phyloP scores from a whole-genome alignment of 1,140 invertebrate genomes.

The Apis cerana region DNA sequence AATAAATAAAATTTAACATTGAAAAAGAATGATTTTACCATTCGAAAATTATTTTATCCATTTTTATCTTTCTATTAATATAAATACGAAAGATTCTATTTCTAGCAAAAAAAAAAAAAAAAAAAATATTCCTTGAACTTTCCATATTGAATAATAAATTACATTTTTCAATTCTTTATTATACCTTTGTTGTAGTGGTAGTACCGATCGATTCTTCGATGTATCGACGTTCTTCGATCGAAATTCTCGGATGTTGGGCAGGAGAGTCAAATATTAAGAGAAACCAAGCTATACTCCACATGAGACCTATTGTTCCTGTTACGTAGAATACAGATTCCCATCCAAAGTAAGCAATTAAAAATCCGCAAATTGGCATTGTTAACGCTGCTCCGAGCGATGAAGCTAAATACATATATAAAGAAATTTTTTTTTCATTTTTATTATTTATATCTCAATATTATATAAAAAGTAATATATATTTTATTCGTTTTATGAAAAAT shows the following conservation, averaged over 20 bases:
- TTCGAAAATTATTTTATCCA: no score
- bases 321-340: conserved; percentile 94
- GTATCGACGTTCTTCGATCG: conserved; percentile 88
- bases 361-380: conserved; percentile 91
- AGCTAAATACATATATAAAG: conserved; percentile 79
- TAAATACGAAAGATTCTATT: no score
- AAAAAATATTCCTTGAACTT: no score
- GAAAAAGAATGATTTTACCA: no score
- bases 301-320: conserved; percentile 88
- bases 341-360: conserved; percentile 88
- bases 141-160: no score
- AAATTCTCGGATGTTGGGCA: conserved; percentile 92
- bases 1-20: no score
- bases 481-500: no score
- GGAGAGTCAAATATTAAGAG: conserved; percentile 93
- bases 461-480: no score
- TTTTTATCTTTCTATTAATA: no score
- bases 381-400: conserved; percentile 91
- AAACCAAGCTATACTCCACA: conserved; percentile 94
- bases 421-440: background rate
- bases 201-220: conserved; percentile 89
- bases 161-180: no score
- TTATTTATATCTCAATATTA: no score
- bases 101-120: background rate
- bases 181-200: conserved; percentile 66